phyloP scores from a whole-genome alignment of 1,140 invertebrate genomes.

The Drosophila bipectinata region DNA sequence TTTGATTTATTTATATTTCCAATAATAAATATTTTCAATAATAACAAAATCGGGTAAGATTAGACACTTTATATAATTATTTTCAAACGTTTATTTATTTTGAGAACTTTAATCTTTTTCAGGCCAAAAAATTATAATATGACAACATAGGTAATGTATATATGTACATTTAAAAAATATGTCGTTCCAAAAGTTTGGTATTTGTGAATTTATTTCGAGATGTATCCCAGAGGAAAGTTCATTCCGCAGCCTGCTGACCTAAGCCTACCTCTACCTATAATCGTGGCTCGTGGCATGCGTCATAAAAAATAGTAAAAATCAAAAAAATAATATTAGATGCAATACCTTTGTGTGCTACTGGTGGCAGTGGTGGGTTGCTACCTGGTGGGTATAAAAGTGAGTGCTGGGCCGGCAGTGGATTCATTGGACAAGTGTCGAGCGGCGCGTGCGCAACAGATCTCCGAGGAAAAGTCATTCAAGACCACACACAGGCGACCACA shows the following conservation, averaged over 20 bases:
- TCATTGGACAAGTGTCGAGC: constrained; percentile 66
- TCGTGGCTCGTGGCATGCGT: constrained; percentile 61
- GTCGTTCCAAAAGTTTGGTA: too few species aligned
- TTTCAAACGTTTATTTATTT: too few species aligned
- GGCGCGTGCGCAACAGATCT: constrained; percentile 63
- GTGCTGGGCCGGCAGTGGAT: constrained; percentile 14
- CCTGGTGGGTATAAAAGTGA: constrained; percentile 58
- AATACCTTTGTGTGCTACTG: not conserved
- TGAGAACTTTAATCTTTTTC: too few species aligned
- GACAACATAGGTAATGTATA: too few species aligned
- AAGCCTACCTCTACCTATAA: not conserved
- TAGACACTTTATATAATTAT: too few species aligned
- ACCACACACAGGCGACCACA: constrained; percentile 64
- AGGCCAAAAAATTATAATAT: too few species aligned
- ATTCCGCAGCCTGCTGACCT: not conserved
- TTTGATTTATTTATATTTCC: too few species aligned
- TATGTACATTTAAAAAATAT: too few species aligned
- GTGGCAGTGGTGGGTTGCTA: not conserved
- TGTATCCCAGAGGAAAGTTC: not conserved
- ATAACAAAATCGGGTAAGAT: too few species aligned
- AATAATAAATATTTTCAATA: too few species aligned
- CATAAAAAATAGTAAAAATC: constrained; percentile 11
- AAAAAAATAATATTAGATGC: not conserved
- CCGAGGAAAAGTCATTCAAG: constrained; percentile 16
- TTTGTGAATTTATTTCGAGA: not conserved